Evolutionary conservation across 2,888 invertebrate genomes (phyloP), one percentile per base, ranked within the genome.

Genomic region (Xanthorhoe spadicearia): DNA sequence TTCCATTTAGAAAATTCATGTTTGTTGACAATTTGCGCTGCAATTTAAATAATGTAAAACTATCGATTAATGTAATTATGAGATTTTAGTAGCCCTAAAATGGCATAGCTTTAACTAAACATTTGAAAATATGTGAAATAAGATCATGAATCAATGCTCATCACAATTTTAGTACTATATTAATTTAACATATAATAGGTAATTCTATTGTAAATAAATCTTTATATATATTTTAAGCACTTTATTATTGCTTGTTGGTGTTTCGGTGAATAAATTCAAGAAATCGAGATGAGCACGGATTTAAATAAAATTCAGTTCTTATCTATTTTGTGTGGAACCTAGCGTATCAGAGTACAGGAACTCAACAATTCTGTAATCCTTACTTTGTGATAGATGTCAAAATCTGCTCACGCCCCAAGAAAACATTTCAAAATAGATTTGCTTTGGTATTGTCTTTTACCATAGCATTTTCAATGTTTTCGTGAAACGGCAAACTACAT

Each of bases 61-160:
- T 74, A 75, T 74, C 71, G 72, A 68, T 70, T 75, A 61, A 57
- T 59, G 53, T 74, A 79, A 73, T 73, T 75, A 76, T 74, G 77
- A 74, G 78, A 81, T 51, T 75, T 77, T 69, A 78, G 78, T 70
- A 69, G 60, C 64, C 71, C 72, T 75, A 80, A 74, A 71, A 74
- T 69, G 72, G 75, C 72, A 78, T 75, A 68, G 71, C 66, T 61
- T 64, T 66, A 88, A 86, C 78, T 75, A 83, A 89, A 88, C 92
- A 93, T 91, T 92, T 92, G 92, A 92, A 93, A 92, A 93, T 90
- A 92, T 76, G 92, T 92, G 92, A 93, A 93, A 90, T 80, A 87
- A 88, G 88, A 83, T 79, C 66, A 79, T 81, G 81, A 83, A 84
- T 83, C 80, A 76, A 87, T 91, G 90, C 90, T 89, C 91, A 90